Evolutionary conservation across 2,113 vertebrate genomes (phyloP), one percentile per base, ranked within the genome.

Genomic region (Nesoenas mayeri): DNA sequence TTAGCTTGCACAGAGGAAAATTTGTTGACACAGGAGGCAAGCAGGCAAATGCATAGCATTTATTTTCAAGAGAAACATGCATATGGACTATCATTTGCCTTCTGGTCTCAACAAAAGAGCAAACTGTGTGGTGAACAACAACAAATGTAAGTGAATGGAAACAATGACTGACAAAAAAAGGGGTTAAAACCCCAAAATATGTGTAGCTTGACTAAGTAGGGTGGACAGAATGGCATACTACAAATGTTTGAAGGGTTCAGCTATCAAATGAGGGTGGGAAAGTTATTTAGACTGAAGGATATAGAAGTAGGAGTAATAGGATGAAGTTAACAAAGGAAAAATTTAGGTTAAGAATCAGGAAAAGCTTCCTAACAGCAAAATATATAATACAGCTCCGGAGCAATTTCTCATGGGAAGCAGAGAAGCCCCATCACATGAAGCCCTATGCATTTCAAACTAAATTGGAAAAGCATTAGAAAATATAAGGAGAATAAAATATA

Each of bases 321-420:
- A 89, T 88, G 80, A 95, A 93, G 85, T 93, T 95, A 96, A 96
- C 77, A 94, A 94, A 92, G 9, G 3, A 90, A 96, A 96, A 92
- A 89, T 93, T 95, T 93, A 88, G 34, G 74, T 92, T 94, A 92
- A 89, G 82, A 90, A 88, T 92, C 83, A 89, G 65, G 79, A 95
- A 96, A 97, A 88, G 51, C 88, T 95, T 95, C 83, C 71, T 95
- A 88, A 95, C 78, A 89, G 80, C 79, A 91, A 96, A 95, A 95
- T 93, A 75, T 67, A 53, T 95, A 87, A 94, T 47, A 88, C n/a
- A 82, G 62, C 40, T 85, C 73, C 93, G 67, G 77, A 92, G 75
- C 60, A 77, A 91, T 93, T 85, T 91, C 87, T 97, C 84, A 75
- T 3, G 16, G 42, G 88, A 95, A 85, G 21, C n/a, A 74, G 67